A percentile compares a stretch with the other conserved stretches of the same genome.
Evolutionary conservation across 2,888 invertebrate genomes (phyloP).

Genomic region (Hypomecis punctinalis): DNA sequence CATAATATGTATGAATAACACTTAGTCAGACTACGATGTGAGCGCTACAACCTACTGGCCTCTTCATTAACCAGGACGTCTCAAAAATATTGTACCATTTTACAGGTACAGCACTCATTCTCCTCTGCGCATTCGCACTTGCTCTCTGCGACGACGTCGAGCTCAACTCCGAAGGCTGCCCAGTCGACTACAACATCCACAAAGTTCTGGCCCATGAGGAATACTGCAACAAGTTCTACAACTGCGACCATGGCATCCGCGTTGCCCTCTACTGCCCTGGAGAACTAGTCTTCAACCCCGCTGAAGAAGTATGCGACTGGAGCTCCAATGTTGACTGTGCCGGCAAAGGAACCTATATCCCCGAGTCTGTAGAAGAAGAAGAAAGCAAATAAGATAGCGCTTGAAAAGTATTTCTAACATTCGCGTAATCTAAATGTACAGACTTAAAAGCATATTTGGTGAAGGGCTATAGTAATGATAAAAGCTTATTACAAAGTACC

Average conservation of each 20-base stretch:
- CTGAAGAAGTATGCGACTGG: conserved; percentile 38
- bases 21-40: no score
- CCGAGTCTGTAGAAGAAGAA: conserved; percentile 3
- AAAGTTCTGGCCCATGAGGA: conserved; percentile 25
- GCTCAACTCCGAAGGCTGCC: conserved; percentile 30
- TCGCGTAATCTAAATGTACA: no score
- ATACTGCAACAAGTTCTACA: conserved; percentile 38
- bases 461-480: no score
- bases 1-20: no score
- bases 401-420: no score
- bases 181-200: conserved; percentile 16
- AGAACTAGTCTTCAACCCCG: conserved; percentile 26
- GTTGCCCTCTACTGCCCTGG: conserved; percentile 22
- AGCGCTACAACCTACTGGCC: no score
- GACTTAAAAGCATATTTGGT: no score
- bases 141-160: conserved; percentile 13
- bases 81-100: no score
- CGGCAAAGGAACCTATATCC: conserved; percentile 19
- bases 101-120: conserved; percentile 5
- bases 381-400: no score
- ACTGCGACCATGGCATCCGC: conserved; percentile 24
- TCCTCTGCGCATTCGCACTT: conserved; percentile 1
- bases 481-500: no score
- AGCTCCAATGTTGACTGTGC: conserved; percentile 31
- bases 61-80: no score